Evolutionary conservation across 2,113 vertebrate species (phyloP).

Genomic region (Cryptoleucopteryx plumbea): DNA sequence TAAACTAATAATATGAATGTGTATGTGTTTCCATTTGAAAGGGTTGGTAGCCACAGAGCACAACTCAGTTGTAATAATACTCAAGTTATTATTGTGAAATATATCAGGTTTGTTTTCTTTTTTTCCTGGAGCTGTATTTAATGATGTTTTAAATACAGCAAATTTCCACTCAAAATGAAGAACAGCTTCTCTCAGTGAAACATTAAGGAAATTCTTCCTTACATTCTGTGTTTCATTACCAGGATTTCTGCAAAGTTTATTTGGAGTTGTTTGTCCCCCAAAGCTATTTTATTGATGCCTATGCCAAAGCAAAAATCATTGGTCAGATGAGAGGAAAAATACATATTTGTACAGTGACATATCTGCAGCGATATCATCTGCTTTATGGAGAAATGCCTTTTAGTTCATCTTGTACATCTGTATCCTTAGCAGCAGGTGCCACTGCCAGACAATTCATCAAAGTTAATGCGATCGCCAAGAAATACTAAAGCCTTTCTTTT

Average conservation of each 20-base stretch:
- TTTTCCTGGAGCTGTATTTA: not conserved
- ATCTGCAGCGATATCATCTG: not conserved
- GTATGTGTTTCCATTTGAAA: not conserved
- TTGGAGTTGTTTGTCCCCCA: not conserved
- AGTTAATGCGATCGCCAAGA: not conserved
- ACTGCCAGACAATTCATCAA: slow-evolving; percentile 49
- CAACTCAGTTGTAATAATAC: not conserved
- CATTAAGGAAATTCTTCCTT: not conserved
- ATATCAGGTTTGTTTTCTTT: not conserved
- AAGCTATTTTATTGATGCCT: not conserved
- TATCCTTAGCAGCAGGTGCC: slow-evolving; percentile 62
- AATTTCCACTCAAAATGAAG: not conserved
- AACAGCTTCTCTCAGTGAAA: not conserved
- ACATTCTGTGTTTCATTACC: not conserved
- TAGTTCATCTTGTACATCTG: slow-evolving; percentile 43
- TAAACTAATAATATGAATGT: not conserved
- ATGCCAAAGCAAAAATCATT: not conserved
- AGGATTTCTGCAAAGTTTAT: not conserved
- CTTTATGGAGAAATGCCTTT: not conserved
- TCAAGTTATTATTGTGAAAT: not conserved
- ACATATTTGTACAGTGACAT: not conserved
- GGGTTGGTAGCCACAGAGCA: not conserved
- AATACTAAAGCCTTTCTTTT: not conserved
- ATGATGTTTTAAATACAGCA: not conserved
- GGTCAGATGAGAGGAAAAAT: not conserved